These are phyloP conservation scores for Trissolcus basalis DNA, from an alignment of 1,140 invertebrate genomes.

Conservation along the genomic window DNA sequence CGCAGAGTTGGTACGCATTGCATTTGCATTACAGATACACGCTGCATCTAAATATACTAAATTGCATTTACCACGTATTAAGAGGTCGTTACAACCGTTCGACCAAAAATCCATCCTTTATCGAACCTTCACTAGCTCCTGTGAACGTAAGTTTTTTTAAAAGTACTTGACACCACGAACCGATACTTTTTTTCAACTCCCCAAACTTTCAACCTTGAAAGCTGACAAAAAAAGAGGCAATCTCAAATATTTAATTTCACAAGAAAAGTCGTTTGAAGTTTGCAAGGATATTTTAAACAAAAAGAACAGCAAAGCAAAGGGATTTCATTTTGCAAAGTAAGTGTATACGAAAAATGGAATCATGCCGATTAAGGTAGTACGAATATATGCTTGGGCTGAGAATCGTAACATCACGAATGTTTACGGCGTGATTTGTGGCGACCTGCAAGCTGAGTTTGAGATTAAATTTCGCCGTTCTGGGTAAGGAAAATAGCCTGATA, in stretches of 20 bases:
- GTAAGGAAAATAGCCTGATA: slow-evolving; percentile 72
- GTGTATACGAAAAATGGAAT: slow-evolving; percentile 48
- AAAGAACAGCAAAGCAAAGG: too few species aligned
- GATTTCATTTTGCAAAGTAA: slow-evolving; percentile 29
- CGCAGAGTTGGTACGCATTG: slow-evolving; percentile 56
- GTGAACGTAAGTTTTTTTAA: too few species aligned
- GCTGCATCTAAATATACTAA: slow-evolving; percentile 42
- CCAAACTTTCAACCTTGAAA: too few species aligned
- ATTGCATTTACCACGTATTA: slow-evolving; percentile 46
- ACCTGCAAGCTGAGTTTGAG: slow-evolving; percentile 69
- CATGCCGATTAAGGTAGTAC: slow-evolving; percentile 50
- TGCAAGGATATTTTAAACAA: too few species aligned
- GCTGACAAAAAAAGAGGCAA: too few species aligned
- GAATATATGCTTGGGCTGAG: slow-evolving; percentile 49
- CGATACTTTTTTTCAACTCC: too few species aligned
- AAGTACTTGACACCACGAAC: too few species aligned
- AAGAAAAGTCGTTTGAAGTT: too few species aligned
- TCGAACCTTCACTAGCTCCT: not conserved
- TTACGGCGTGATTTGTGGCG: slow-evolving; percentile 75
- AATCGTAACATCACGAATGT: slow-evolving; percentile 69
- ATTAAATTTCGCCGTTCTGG: slow-evolving; percentile 74
- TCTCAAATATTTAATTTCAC: too few species aligned
- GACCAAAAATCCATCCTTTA: not conserved
- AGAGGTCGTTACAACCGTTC: slow-evolving; percentile 40
- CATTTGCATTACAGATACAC: slow-evolving; percentile 53